phyloP scores from a whole-genome alignment of 2,113 vertebrate species.

The Indicator indicator region DNA sequence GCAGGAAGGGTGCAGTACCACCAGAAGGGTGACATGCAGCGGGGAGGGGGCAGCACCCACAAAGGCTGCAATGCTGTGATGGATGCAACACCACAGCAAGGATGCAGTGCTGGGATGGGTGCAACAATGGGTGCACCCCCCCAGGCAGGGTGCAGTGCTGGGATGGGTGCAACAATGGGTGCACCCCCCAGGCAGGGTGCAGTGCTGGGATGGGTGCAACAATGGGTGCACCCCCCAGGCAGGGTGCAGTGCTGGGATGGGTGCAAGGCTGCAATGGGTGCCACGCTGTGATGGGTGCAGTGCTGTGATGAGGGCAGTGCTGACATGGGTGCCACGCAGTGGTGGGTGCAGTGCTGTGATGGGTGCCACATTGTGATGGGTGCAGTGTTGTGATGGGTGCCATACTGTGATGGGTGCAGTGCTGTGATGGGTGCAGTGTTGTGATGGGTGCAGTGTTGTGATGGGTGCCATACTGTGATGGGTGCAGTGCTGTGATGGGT shows the following conservation, averaged over 20 bases:
- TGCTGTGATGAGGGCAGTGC: neutral
- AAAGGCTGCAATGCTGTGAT: no score
- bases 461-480: neutral
- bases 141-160: neutral
- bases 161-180: neutral
- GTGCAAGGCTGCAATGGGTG: no score
- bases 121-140: neutral
- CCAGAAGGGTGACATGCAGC: no score
- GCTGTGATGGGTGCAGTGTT: no score
- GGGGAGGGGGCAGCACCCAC: no score
- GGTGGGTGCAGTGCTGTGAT: neutral
- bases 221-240: no score
- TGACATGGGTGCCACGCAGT: no score
- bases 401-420: neutral
- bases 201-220: no score
- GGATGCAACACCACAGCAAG: no score
- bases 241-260: no score
- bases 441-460: neutral
- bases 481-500: neutral
- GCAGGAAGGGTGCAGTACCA: no score
- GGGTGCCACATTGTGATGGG: neutral
- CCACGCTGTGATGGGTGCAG: neutral
- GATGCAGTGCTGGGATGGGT: neutral
- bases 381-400: neutral
- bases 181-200: no score